Conservation (phyloP, 1,140 invertebrate species). For the Amyelois transitella region DNA sequence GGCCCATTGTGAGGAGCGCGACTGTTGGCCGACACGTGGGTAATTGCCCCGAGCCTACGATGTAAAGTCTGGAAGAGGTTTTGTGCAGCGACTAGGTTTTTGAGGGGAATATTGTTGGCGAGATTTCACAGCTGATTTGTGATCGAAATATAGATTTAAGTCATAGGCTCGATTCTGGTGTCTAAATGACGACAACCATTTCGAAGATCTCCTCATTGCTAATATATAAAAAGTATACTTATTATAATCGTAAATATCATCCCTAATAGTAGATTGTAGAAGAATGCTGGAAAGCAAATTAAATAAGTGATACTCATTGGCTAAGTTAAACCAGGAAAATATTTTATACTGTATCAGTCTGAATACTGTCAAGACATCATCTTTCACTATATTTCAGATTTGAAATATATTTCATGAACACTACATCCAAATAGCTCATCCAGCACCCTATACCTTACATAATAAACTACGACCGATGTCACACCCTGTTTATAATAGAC, state of each 20-base stretch:
- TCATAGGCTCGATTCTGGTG: not conserved
- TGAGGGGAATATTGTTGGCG: no score
- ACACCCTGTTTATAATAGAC: constrained; percentile 50
- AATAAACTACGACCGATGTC: constrained; percentile 45
- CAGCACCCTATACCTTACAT: constrained; percentile 17
- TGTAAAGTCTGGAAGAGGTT: not conserved
- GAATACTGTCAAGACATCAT: not conserved
- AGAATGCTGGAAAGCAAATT: not conserved
- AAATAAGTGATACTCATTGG: not conserved
- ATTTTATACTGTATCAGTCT: constrained; percentile 18
- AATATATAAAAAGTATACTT: no score
- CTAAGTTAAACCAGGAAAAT: constrained; percentile 21
- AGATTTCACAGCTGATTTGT: not conserved
- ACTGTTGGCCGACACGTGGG: constrained; percentile 65
- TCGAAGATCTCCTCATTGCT: not conserved
- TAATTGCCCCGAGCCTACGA: constrained; percentile 56
- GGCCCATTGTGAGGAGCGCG: constrained; percentile 65
- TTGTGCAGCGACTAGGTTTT: no score
- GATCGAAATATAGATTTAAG: no score
- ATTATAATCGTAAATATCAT: no score
- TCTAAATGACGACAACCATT: not conserved
- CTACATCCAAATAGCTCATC: constrained; percentile 17
- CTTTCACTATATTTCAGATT: not conserved
- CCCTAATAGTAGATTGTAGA: no score
- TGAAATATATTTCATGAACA: not conserved